Conservation (phyloP, 92 coral and sea anemone genomes). For the Phenganax marumi region DNA sequence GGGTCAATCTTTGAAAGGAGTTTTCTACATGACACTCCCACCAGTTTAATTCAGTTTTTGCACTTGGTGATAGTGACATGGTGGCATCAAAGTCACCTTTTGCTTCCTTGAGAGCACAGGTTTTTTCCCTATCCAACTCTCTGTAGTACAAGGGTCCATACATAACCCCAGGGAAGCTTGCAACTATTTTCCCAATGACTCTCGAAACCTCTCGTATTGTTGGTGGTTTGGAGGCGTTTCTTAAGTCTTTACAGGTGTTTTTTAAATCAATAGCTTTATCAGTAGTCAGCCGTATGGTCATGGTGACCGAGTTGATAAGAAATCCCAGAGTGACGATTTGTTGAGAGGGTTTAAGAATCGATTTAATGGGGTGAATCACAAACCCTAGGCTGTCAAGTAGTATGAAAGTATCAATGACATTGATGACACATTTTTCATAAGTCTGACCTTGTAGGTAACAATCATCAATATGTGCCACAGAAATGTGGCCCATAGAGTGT, state of each 20-base stretch:
- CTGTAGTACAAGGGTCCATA: slow-evolving; percentile 5
- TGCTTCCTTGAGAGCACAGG: too few relatives aligned
- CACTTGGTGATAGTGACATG: too few relatives aligned
- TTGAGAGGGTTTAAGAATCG: slow-evolving; percentile 17
- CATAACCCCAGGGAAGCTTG: background rate
- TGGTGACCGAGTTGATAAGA: slow-evolving; percentile 23
- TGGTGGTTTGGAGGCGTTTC: background rate
- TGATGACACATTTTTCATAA: slow-evolving; percentile 5
- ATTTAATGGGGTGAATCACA: slow-evolving; percentile 17
- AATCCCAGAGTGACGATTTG: slow-evolving; percentile 23
- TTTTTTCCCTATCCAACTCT: background rate
- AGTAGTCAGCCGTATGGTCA: slow-evolving; percentile 16
- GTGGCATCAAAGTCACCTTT: too few relatives aligned
- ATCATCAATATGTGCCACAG: slow-evolving; percentile 23
- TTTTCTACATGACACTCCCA: background rate
- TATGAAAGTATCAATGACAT: slow-evolving; percentile 29
- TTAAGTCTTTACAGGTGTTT: background rate
- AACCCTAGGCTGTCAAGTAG: slow-evolving; percentile 31
- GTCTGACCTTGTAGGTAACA: slow-evolving; percentile 26
- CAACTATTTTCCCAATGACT: background rate
- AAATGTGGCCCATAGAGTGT: slow-evolving; percentile 17
- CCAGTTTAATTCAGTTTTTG: too few relatives aligned
- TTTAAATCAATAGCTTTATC: slow-evolving; percentile 13
- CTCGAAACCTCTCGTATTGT: background rate
- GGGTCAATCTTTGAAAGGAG: background rate